These are phyloP conservation scores for Tenrec ecaudatus DNA, from an alignment of 2,113 vertebrate genomes.

Conservation along the genomic window DNA sequence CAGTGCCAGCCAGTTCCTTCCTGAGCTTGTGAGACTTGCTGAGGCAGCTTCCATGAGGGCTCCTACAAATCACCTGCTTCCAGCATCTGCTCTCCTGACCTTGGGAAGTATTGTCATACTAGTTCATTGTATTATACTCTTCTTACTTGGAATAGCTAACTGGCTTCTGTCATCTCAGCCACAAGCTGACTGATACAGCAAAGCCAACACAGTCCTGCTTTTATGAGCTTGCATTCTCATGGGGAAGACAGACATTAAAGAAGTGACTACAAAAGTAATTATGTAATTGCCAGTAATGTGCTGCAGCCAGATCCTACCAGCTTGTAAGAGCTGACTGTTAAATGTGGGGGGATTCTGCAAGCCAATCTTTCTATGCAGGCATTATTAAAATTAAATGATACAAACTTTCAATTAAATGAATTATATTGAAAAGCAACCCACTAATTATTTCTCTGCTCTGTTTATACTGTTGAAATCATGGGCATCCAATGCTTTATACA, in stretches of 20 bases:
- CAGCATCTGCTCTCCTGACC: not conserved
- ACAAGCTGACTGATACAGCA: not conserved
- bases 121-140: not conserved
- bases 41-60: not conserved
- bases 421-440: not conserved
- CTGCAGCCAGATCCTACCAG: not conserved
- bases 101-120: not conserved
- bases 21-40: not conserved
- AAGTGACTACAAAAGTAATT: not conserved
- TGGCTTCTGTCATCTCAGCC: not conserved
- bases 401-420: not conserved
- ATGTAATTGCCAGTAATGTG: not conserved
- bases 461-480: not conserved
- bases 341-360: constrained; percentile 17
- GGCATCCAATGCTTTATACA: not conserved
- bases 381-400: constrained; percentile 37
- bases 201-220: not conserved
- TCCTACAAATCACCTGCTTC: not conserved
- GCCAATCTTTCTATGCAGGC: not conserved
- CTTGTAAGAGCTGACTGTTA: not conserved
- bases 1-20: not conserved
- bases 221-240: not conserved
- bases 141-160: not conserved
- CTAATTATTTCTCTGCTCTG: too few relatives aligned
- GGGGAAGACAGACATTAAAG: not conserved